phyloP scores from a whole-genome alignment of 30 jellyfish, hydroid and myxozoan species.

The Pseudorhiza aurosa region DNA sequence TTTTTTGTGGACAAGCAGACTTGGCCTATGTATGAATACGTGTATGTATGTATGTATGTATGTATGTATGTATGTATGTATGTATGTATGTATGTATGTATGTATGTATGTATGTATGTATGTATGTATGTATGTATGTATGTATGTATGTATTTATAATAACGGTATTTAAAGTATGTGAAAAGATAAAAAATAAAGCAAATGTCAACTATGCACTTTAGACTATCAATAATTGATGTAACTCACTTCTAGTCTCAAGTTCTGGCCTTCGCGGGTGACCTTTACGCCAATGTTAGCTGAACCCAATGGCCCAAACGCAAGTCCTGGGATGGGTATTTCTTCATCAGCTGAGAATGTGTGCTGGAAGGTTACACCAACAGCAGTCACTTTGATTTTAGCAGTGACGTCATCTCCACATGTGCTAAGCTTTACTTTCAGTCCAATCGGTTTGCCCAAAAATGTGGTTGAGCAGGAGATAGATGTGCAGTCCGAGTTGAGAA shows the following conservation, averaged over 20 bases:
- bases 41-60: no score
- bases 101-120: no score
- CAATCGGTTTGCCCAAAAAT: slow-evolving; percentile 5
- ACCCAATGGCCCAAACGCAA: slow-evolving; percentile 25
- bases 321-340: slow-evolving; percentile 43
- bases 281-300: slow-evolving; percentile 10
- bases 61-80: no score
- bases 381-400: background rate
- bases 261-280: background rate
- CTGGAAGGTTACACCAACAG: slow-evolving; percentile 2
- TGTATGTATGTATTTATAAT: no score
- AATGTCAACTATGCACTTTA: no score
- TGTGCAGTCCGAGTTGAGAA: slow-evolving; percentile 4
- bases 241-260: background rate
- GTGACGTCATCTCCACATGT: slow-evolving; percentile 15
- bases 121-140: no score
- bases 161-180: no score
- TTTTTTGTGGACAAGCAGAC: no score
- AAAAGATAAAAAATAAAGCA: no score
- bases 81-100: no score
- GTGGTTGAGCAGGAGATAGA: background rate
- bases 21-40: no score
- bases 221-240: no score
- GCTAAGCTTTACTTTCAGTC: background rate
- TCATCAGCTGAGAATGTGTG: slow-evolving; percentile 26